A percentile compares a stretch with the other conserved stretches of the same genome.
phyloP scores from a whole-genome alignment of 2,797 vertebrate genomes.

The Austrolebias charrua region DNA sequence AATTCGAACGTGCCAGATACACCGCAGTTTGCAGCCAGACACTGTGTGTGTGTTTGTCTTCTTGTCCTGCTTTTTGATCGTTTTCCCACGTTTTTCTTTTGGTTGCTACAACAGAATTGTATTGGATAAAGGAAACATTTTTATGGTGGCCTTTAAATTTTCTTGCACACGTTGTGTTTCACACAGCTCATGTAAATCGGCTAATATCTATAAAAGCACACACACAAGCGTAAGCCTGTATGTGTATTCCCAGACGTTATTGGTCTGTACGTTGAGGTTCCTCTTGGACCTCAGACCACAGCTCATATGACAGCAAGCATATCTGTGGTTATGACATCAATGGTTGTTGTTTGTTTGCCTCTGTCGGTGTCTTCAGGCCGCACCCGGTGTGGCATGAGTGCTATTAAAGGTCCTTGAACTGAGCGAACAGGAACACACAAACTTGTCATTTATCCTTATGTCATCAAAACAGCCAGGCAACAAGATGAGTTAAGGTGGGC shows the following conservation, averaged over 20 bases:
- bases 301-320: not conserved
- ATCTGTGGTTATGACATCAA: conserved; percentile 24
- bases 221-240: not conserved
- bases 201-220: not conserved
- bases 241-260: conserved; percentile 20
- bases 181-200: not conserved
- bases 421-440: conserved; percentile 22
- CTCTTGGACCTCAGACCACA: conserved; percentile 5
- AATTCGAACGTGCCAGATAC: conserved; percentile 48
- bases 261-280: conserved; percentile 12
- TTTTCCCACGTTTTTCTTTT: conserved; percentile 4
- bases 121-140: conserved; percentile 22
- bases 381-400: conserved; percentile 15
- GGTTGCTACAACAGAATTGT: not conserved
- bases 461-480: conserved; percentile 10
- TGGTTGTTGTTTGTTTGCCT: conserved; percentile 12
- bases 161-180: not conserved
- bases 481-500: not conserved
- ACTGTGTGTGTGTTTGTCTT: conserved; percentile 39
- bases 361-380: conserved; percentile 32
- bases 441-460: conserved; percentile 14
- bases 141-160: not conserved
- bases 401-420: conserved; percentile 29
- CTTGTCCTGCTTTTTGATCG: conserved; percentile 20
- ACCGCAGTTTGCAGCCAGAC: conserved; percentile 42